phyloP scores from a whole-genome alignment of 2,113 vertebrate species.

The Paramisgurnus dabryanus region DNA sequence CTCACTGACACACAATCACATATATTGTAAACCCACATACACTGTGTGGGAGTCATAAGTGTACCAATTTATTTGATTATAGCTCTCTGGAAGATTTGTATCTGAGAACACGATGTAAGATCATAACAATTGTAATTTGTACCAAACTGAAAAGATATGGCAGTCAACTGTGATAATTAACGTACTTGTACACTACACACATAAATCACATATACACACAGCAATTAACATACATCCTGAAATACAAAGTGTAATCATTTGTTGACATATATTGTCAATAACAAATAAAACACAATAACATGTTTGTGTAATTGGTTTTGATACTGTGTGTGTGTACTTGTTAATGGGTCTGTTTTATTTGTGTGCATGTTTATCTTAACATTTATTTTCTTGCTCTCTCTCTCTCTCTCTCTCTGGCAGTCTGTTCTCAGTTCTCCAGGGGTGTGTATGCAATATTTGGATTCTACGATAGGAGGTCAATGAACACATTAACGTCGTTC shows the following conservation, averaged over 20 bases:
- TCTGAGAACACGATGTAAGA: background rate
- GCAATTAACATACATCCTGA: background rate
- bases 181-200: background rate
- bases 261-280: too few relatives aligned
- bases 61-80: background rate
- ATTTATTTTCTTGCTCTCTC: slow-evolving; percentile 23
- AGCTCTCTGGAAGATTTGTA: background rate
- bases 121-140: background rate
- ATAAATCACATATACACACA: background rate
- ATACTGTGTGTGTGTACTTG: background rate
- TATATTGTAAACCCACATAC: background rate
- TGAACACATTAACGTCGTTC: slow-evolving; percentile 97
- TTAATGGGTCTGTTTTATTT: background rate
- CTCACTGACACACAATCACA: background rate
- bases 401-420: slow-evolving; percentile 66
- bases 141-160: background rate
- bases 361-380: slow-evolving; percentile 1
- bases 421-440: slow-evolving; percentile 98
- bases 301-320: too few relatives aligned
- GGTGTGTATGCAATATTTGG: slow-evolving; percentile 98
- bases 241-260: background rate
- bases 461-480: slow-evolving; percentile 98
- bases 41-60: background rate
- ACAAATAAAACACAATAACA: too few relatives aligned
- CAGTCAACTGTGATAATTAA: background rate